Percentiles rank a stretch among this genome's conserved stretches.
Evolutionary conservation across 2,113 vertebrate species (phyloP).

Genomic region (Ptyas mucosa): DNA sequence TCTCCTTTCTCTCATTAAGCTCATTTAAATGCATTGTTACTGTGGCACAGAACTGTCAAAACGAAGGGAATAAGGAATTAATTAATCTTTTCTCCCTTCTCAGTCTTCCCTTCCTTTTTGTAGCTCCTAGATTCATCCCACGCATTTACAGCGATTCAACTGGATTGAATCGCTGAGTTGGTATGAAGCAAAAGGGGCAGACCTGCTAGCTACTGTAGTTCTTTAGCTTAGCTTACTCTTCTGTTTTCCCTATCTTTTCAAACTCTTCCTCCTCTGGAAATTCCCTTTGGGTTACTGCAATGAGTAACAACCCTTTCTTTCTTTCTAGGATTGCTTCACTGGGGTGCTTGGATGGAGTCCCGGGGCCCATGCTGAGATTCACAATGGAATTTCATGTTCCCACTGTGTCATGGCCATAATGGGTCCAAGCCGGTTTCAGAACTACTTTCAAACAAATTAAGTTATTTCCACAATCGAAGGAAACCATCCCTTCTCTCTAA

Average conservation of each 20-base stretch:
- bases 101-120: neutral
- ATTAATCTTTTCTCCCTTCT: neutral
- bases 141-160: neutral
- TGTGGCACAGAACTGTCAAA: neutral
- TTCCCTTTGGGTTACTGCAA: neutral
- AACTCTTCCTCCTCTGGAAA: neutral
- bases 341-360: neutral
- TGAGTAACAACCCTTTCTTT: too few relatives aligned
- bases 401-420: neutral
- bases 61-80: neutral
- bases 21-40: neutral
- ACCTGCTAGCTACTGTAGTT: neutral
- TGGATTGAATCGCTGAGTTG: neutral
- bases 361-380: neutral
- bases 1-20: neutral
- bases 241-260: neutral
- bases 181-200: neutral
- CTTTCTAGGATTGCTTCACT: neutral
- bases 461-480: neutral
- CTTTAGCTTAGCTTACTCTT: neutral
- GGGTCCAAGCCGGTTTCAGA: neutral
- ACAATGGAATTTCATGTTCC: neutral
- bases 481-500: neutral
- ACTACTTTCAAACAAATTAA: neutral
- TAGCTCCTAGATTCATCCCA: neutral